Base-by-base conservation (phyloP, 2,888 invertebrate species). In the Acronicta leporina region DNA sequence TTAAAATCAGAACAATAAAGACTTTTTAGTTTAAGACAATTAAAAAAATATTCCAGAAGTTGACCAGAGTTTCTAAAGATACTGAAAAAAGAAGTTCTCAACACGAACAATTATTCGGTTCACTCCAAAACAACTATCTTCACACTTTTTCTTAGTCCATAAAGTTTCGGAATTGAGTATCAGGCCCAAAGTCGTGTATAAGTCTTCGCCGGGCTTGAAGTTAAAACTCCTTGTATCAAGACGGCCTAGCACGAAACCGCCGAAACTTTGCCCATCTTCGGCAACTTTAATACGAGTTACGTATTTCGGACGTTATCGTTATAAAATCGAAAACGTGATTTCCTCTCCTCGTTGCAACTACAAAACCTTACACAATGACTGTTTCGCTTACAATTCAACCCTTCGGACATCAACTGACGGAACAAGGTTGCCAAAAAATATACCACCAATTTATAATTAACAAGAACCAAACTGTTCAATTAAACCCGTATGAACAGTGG, bases 271-370 rank as follows among this genome's bases (percentile, higher is more conserved):
- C 69, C 84, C 85, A 83, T 87, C 80, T 82, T 79, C 80, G 78
- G 76, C 83, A 85, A 89, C 82, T 89, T 90, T 88, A 87, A 86
- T 88, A 86, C 85, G 86, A 90, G 81, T 90, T 89, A 81, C 75
- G 84, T 84, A 81, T 84, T 80, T 82, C 68, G 51, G 80, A 84
- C 84, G 82, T 84, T 87, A 89, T 87, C 86, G 83, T 85, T 87
- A 83, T 84, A 85, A 87, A 87, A 88, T 87, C 81, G 79, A 82
- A 79, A 77, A 73, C 73, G 68, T 83, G 80, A 83, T 87, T 86
- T 82, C 79, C 79, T 82, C 81, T 77, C 66, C 62, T 70, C 65
- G 60, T 71, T 68, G 13, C 51, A 0, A 46, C n/a, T 44, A 33
- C 16, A 38, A n/a, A n/a, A n/a, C 6, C 38, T n/a, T 2, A 16